phyloP scores from a whole-genome alignment of 2,888 invertebrate genomes.

The Caenorhabditis uteleia region DNA sequence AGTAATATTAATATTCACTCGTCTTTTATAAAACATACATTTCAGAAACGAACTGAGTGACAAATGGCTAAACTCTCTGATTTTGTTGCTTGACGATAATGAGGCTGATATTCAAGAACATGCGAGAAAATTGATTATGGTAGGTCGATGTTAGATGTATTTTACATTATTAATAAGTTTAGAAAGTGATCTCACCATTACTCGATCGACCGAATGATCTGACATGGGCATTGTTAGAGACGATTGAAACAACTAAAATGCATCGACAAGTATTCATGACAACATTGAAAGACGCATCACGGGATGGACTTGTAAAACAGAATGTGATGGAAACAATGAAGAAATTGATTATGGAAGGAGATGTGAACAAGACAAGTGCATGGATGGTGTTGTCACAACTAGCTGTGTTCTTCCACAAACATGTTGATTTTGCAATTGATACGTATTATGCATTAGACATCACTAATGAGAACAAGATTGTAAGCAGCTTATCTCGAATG shows the following conservation, averaged over 20 bases:
- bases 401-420: conserved; percentile 5
- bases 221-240: conserved; percentile 28
- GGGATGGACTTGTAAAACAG: conserved; percentile 13
- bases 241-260: conserved; percentile 17
- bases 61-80: conserved; percentile 26
- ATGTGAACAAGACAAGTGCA: conserved; percentile 1
- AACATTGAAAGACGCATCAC: conserved; percentile 23
- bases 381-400: conserved; percentile 44
- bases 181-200: conserved; percentile 23
- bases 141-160: neutral
- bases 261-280: conserved; percentile 27
- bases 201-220: conserved; percentile 22
- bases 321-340: conserved; percentile 30
- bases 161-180: neutral
- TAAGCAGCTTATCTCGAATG: neutral
- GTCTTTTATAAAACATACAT: neutral
- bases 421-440: conserved; percentile 25
- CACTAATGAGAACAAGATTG: conserved; percentile 3
- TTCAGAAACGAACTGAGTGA: conserved; percentile 20
- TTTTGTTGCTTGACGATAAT: conserved; percentile 29
- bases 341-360: conserved; percentile 1
- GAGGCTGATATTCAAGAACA: conserved; percentile 29
- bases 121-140: conserved; percentile 26
- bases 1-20: conserved; percentile 1
- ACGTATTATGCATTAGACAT: conserved; percentile 11